Evolutionary conservation across 2,797 vertebrate species (phyloP), one percentile per base, ranked within the genome.

Genomic region (Luscinia luscinia): DNA sequence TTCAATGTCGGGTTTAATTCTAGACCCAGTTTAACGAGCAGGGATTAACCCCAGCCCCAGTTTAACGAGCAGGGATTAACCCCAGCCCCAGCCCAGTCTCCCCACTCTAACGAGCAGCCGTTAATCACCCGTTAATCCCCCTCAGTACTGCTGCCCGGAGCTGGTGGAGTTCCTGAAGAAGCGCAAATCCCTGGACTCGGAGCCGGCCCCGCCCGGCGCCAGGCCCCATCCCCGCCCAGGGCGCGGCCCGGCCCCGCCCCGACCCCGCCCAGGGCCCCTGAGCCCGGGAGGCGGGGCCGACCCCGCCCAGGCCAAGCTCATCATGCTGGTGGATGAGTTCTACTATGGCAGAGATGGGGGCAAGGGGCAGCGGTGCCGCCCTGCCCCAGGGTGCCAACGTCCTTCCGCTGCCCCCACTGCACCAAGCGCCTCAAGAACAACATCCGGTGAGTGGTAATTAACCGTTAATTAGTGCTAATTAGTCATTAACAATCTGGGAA

Each of bases 311-410:
- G 98, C 98, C 72, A 98, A 98, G 76, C 98, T 99, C 88, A 99
- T 99, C 80, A 99, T 99, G 99, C 97, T 98, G 6, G 99, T 99
- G 41, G 99, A 99, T 43, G 99, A 99, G 68, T 99, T 99, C 94
- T 99, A 99, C 96, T 99, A 70, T 8, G 68, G 68, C 22, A 17
- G 68, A 9, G 68, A 70, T 6, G 68, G 68, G 12, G 68, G 68
- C 51, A 70, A 70, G 68, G 68, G 4, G 38, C 9, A 2, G 38
- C 46, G 6, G 92, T 96, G 14, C 96, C 77, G 15, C 43, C 43
- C 43, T 43, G 43, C 43, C 43, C 43, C 43, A 43, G 43, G 43
- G 43, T 43, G 43, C 43, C 43, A 43, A 43, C 15, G 41, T 41
- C 41, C 41, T 41, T 41, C 41, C 15, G 43, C 17, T 43, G 43